Base-by-base conservation (phyloP, 2,113 vertebrate genomes). In the Phrynosoma platyrhinos region DNA sequence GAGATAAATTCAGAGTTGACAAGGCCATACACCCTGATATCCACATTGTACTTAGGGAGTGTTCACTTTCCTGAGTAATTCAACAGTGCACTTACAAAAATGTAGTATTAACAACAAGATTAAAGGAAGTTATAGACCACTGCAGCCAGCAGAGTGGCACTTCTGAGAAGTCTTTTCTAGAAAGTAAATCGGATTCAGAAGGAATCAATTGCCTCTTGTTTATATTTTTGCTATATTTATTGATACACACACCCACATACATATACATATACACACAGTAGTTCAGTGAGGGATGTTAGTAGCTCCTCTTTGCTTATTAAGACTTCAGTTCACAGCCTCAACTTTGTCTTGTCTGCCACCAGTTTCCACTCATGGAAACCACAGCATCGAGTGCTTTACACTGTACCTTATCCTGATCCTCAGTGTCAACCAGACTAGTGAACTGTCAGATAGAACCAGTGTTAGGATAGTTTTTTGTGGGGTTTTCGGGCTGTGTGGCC, bases 111-210 rank as follows among this genome's bases (percentile, higher is more conserved):
- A 47, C 53, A 74, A 84, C 7, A 72, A 36, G 69, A 72, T 72
- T 42, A 36, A 84, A 18, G 20, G 30, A 42, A 72, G 20, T 18
- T 53, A 72, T 8, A 27, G n/a, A 36, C 10, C 27, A 20, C 18
- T 14, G 16, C 12, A 83, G 47, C 10, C 52, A 83, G 20, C 30
- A 55, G 47, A 47, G 30, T 23, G 52, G 14, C 9, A 9, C 12
- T 84, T 32, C 68, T 84, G 69, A 83, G 47, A 55, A 84, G 21
- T 55, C 71, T 55, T 55, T 84, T 55, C 82, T 30, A 71, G 16
- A 16, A 68, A 25, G 25, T 8, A 23, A 68, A 68, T 23, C 66
- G 66, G 21, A 2, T 8, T 23, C 36, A 77, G 36, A 18, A 77
- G 20, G 2, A 42, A 47, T 42, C 21, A 55, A 32, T 20, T 55